Evolutionary conservation across 2,888 invertebrate genomes (phyloP), one percentile per base, ranked within the genome.

Genomic region (Drosophila meridionalis): DNA sequence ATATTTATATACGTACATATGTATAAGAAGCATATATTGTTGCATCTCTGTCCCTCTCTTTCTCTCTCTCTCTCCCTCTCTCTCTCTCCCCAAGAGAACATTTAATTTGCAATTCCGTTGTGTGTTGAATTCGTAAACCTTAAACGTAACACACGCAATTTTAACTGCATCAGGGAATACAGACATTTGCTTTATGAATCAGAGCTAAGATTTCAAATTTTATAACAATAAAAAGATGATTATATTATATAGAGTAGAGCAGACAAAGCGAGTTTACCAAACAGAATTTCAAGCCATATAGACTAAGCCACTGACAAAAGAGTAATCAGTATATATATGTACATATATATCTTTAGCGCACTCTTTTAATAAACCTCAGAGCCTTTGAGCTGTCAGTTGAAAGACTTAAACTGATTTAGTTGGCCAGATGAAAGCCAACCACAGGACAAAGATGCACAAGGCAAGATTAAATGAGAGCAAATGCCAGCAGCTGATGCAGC

Each of bases 351-450:
- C 5, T 47, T 14, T 12, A 20, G 38, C 42, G 40, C 55, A 59
- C 48, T 20, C 12, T 45, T 48, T 73, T 65, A 65, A 74, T 80
- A 69, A 65, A 59, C 56, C 62, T 14, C 42, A 6, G 42, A 42
- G 66, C 45, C 45, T 48, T 63, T 70, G 63, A 57, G 42, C 63
- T 76, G 77, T 67, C 81, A 78, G 77, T 59, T 67, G 55, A 61
- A 52, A 52, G 77, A 67, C 81, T 76, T 64, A 38, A 76, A 40
- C 71, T 47, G 70, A 67, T 64, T 78, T 70, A 64, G 66, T 52
- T 47, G 38, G 26, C 59, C 60, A 72, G 50, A 42, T 68, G 47
- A 59, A 53, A 55, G 52, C 56, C 69, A 45, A 26, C 67, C 69
- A 58, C 52, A 66, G 42, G 14, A 48, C 61, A 64, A 61, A 65